These are phyloP conservation scores for Tetrao urogallus DNA, from an alignment of 2,113 vertebrate species.

Conservation along the genomic window DNA sequence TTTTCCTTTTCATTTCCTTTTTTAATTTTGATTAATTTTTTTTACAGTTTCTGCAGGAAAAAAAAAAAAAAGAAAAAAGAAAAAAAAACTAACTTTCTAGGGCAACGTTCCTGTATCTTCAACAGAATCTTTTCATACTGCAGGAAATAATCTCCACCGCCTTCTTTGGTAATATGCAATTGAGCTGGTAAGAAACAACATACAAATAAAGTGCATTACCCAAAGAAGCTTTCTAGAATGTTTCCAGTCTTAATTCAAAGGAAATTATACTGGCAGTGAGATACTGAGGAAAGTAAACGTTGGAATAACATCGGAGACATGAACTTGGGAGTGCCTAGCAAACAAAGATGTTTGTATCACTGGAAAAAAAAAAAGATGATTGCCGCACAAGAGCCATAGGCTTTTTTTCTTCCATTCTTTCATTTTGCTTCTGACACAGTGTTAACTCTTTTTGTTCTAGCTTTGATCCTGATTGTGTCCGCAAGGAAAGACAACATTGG, in stretches of 20 bases:
- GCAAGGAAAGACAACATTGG: slow-evolving; percentile 12
- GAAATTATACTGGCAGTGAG: slow-evolving; percentile 64
- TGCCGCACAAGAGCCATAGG: slow-evolving; percentile 57
- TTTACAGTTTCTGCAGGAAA: background rate
- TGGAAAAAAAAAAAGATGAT: slow-evolving; percentile 61
- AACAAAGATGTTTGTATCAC: slow-evolving; percentile 60
- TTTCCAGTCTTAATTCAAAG: slow-evolving; percentile 66
- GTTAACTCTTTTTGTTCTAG: slow-evolving; percentile 55
- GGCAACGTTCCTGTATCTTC: slow-evolving; percentile 55
- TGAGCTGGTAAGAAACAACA: slow-evolving; percentile 47
- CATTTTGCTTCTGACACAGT: background rate
- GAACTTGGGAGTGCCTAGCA: slow-evolving; percentile 64
- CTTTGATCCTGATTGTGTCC: slow-evolving; percentile 51
- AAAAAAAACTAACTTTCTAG: slow-evolving; percentile 17
- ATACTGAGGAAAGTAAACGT: slow-evolving; percentile 56
- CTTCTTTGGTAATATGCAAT: slow-evolving; percentile 59
- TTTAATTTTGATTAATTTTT: background rate
- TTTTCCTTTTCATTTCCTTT: slow-evolving; percentile 16
- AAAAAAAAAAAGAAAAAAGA: background rate
- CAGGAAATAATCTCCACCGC: slow-evolving; percentile 50
- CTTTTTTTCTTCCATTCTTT: slow-evolving; percentile 24
- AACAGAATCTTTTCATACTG: slow-evolving; percentile 49
- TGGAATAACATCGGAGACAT: slow-evolving; percentile 49
- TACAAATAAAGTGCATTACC: slow-evolving; percentile 44
- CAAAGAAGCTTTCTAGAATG: slow-evolving; percentile 63